Evolutionary conservation across 2,888 invertebrate genomes (phyloP).

Genomic region (Catocala nupta): DNA sequence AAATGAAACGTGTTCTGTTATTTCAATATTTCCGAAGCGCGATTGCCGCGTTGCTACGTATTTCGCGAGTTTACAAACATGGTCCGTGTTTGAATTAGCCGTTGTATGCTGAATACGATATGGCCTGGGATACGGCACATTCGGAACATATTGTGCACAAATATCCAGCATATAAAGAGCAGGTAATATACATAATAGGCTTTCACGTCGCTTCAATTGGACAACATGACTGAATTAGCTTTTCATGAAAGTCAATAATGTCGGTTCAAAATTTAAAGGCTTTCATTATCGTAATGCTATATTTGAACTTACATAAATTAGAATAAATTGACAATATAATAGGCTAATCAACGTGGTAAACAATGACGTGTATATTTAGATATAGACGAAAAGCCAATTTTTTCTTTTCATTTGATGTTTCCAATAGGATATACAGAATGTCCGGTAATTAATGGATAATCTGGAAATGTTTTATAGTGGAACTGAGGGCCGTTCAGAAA

Average conservation of each 20-base stretch:
- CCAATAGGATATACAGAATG: no score
- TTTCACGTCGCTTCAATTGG: not conserved
- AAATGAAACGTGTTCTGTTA: not conserved
- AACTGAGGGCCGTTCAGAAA: no score
- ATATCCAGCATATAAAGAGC: conserved; percentile 22
- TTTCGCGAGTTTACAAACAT: conserved; percentile 14
- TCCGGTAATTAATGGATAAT: no score
- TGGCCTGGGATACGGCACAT: conserved; percentile 29
- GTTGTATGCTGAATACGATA: conserved; percentile 26
- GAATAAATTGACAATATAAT: not conserved
- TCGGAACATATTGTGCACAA: conserved; percentile 31
- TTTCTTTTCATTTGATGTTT: no score
- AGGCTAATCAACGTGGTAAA: no score
- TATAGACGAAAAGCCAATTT: no score
- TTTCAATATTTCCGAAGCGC: conserved; percentile 9
- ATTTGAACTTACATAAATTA: not conserved
- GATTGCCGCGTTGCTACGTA: conserved; percentile 21
- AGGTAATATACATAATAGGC: conserved; percentile 1
- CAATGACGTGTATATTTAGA: no score
- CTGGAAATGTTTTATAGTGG: no score
- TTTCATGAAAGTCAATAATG: no score
- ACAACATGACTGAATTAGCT: no score
- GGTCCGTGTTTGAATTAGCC: conserved; percentile 31
- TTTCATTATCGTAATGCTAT: no score
- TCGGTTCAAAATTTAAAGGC: no score